Base-by-base conservation (phyloP, 2,797 vertebrate species). In the Lacerta agilis region DNA sequence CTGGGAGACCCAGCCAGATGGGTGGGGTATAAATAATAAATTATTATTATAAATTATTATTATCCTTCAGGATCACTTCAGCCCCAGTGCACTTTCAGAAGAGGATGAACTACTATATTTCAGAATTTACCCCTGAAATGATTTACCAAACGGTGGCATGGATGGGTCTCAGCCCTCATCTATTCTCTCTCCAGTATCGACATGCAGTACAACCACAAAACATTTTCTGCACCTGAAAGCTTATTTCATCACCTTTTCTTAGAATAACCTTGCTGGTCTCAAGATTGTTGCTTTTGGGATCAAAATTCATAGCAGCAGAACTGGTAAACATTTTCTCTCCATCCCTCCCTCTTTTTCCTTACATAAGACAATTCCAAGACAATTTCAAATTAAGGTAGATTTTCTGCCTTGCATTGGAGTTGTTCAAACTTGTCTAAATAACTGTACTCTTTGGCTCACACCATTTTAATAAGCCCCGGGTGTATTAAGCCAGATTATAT, bases 401-500 rank as follows among this genome's bases (percentile, higher is more conserved):
- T 87, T 92, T 85, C 75, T 89, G 88, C 49, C 77, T 94, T 87
- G 79, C 87, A 89, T 84, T 94, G 66, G 38, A 91, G 89, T 93
- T 90, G 69, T 79, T 95, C 88, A 94, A 90, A 82, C 86, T 96
- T 95, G 93, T 93, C 90, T 95, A 94, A 96, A 96, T 94, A 90
- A 88, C 69, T 93, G 88, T 91, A 93, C 92, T 94, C 93, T 94
- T 97, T 97, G 96, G 96, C 97, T 97, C 92, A 92, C 95, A 94
- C 89, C 87, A 85, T 93, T 95, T 96, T 97, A 97, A 96, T 97
- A 96, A 97, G 95, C 92, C 95, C 94, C 96, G 85, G 82, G 96
- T 95, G 96, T 93, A 96, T 96, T 96, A 95, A 95, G 93, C 76
- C 89, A 96, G 95, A 97, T 97, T 96, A 96, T 94, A 94, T 96